Percentiles rank a stretch among this genome's conserved stretches.
Conservation (phyloP, 2,113 vertebrate species). For the Sinocyclocheilus grahami region DNA sequence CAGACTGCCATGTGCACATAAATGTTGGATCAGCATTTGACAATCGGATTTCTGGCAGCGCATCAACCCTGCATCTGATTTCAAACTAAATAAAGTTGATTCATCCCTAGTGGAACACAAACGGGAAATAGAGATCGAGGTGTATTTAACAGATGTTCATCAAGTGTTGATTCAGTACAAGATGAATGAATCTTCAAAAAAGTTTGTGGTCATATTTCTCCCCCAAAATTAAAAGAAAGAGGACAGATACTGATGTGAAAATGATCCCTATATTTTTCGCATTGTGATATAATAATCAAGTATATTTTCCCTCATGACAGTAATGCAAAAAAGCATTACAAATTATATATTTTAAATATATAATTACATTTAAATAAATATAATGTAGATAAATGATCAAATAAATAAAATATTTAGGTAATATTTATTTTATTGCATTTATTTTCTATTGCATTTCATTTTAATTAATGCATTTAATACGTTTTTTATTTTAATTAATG, state of each 20-base stretch:
- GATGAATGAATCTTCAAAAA: background rate
- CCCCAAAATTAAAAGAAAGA: background rate
- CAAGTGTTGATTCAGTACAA: background rate
- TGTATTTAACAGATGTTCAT: constrained; percentile 42
- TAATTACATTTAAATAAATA: too few relatives aligned
- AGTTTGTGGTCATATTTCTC: background rate
- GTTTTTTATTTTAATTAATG: too few relatives aligned
- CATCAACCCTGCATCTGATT: background rate
- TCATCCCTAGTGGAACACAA: constrained; percentile 15
- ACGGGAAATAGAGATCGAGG: background rate
- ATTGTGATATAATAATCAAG: background rate
- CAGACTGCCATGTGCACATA: background rate
- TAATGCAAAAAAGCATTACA: background rate
- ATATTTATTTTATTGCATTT: too few relatives aligned
- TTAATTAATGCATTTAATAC: too few relatives aligned
- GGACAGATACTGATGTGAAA: background rate
- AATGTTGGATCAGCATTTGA: constrained; percentile 8
- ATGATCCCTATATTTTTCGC: background rate
- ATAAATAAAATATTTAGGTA: too few relatives aligned
- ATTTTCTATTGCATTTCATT: too few relatives aligned
- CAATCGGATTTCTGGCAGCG: background rate
- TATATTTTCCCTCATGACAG: background rate
- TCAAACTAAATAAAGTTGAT: constrained; percentile 3
- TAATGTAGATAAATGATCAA: too few relatives aligned
- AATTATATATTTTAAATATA: too few relatives aligned